Percentiles rank a stretch among this genome's conserved stretches.
Conservation (phyloP, 2,113 vertebrate species). For the Cyprinodon brontotheroides region DNA sequence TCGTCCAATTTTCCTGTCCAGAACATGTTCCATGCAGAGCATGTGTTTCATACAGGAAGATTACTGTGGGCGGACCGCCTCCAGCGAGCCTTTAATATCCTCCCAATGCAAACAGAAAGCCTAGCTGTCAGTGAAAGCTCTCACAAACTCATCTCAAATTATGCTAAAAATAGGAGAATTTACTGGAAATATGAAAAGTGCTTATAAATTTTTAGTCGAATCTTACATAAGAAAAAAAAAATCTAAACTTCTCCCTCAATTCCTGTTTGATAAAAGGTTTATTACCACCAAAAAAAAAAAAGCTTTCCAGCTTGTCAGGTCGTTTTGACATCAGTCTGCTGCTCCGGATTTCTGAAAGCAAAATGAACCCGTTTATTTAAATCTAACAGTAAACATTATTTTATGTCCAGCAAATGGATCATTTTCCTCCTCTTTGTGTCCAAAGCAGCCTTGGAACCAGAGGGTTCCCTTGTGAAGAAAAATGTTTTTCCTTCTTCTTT, state of each 20-base stretch:
- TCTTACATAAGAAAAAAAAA: too few relatives aligned
- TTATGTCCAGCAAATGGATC: neutral
- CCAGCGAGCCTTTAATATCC: neutral
- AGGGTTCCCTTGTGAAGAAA: constrained; percentile 28
- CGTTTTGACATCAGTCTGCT: too few relatives aligned
- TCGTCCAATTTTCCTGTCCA: neutral
- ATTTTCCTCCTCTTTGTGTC: neutral
- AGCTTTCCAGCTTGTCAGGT: too few relatives aligned
- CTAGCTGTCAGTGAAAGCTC: neutral
- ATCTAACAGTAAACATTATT: too few relatives aligned
- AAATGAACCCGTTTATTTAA: too few relatives aligned
- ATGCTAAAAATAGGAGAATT: neutral
- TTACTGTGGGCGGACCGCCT: neutral
- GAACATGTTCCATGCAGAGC: neutral
- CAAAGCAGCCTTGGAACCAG: constrained; percentile 18
- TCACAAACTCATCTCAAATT: neutral
- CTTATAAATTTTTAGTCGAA: too few relatives aligned
- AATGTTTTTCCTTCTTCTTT: constrained; percentile 27
- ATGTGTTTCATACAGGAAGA: neutral
- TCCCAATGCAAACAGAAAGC: neutral
- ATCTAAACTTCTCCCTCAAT: neutral
- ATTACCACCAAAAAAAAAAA: too few relatives aligned
- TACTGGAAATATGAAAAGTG: too few relatives aligned
- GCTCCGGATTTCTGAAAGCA: too few relatives aligned
- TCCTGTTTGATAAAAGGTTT: too few relatives aligned